phyloP scores from a whole-genome alignment of 2,888 invertebrate genomes.

The Heteromyza rotundicornis region DNA sequence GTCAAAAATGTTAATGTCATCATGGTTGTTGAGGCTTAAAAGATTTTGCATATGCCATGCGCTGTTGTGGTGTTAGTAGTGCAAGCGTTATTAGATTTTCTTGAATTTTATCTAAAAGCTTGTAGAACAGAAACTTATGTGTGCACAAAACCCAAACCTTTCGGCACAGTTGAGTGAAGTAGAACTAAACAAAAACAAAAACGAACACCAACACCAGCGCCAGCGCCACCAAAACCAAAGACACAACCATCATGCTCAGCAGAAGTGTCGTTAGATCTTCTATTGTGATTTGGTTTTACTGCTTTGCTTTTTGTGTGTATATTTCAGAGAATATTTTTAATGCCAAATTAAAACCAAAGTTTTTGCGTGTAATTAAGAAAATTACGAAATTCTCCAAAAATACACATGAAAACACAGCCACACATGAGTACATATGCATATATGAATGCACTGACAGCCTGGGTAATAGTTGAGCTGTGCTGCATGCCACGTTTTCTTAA shows the following conservation, averaged over 20 bases:
- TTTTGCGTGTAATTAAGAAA: conserved; percentile 22
- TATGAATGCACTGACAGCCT: background rate
- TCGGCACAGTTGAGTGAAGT: background rate
- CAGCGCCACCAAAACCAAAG: background rate
- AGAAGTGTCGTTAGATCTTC: background rate
- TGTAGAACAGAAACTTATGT: background rate
- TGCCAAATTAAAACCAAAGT: conserved; percentile 7
- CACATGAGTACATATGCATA: background rate
- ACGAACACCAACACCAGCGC: background rate
- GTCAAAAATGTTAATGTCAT: conserved; percentile 14
- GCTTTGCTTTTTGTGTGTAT: conserved; percentile 1
- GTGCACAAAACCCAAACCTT: background rate
- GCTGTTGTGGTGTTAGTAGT: no score
- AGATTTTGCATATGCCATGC: conserved; percentile 1
- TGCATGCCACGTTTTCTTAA: background rate
- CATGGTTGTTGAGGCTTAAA: background rate
- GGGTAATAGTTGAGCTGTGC: background rate
- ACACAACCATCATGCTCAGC: background rate
- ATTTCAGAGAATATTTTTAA: background rate
- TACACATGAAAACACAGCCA: background rate
- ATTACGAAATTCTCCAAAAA: conserved; percentile 15
- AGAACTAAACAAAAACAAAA: background rate
- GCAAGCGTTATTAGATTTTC: background rate
- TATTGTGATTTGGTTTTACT: background rate
- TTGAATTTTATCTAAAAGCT: background rate